Conservation (phyloP, 2,888 invertebrate genomes). For the Drosophila formosana region DNA sequence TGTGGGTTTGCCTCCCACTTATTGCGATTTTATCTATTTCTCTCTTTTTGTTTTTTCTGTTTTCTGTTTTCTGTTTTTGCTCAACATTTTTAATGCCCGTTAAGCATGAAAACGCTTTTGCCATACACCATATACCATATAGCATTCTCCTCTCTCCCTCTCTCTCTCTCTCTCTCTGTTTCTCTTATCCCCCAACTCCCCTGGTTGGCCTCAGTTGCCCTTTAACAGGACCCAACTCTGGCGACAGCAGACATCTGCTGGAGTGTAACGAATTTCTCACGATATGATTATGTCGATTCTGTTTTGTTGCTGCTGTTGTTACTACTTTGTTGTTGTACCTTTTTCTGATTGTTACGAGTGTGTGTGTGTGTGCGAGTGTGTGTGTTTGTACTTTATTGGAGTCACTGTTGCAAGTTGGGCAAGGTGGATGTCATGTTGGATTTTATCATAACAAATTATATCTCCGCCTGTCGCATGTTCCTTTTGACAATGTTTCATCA, state of each 20-base stretch:
- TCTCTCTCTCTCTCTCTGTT: constrained; percentile 16
- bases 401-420: constrained; percentile 31
- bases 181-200: constrained; percentile 3
- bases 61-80: constrained; percentile 44
- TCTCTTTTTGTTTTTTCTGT: constrained; percentile 37
- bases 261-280: constrained; percentile 84
- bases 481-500: constrained; percentile 23
- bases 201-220: constrained; percentile 62
- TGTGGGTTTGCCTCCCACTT: constrained; percentile 22
- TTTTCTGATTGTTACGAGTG: constrained; percentile 24
- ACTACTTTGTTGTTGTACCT: constrained; percentile 53
- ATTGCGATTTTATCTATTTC: constrained; percentile 69
- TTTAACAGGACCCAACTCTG: constrained; percentile 59
- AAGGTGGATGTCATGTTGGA: constrained; percentile 68
- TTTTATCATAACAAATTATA: constrained; percentile 61
- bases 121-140: constrained; percentile 22
- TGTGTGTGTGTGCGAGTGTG: constrained; percentile 5
- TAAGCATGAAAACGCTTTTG: constrained; percentile 81
- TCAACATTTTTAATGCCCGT: constrained; percentile 78
- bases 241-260: constrained; percentile 77
- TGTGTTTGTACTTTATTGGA: constrained; percentile 20
- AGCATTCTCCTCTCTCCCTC: constrained; percentile 10
- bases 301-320: constrained; percentile 59
- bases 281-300: constrained; percentile 83
- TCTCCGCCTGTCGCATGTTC: constrained; percentile 17